Percentiles rank a stretch among this genome's conserved stretches.
Conservation (phyloP, 2,888 invertebrate genomes). For the Ceratothoa steindachneri region DNA sequence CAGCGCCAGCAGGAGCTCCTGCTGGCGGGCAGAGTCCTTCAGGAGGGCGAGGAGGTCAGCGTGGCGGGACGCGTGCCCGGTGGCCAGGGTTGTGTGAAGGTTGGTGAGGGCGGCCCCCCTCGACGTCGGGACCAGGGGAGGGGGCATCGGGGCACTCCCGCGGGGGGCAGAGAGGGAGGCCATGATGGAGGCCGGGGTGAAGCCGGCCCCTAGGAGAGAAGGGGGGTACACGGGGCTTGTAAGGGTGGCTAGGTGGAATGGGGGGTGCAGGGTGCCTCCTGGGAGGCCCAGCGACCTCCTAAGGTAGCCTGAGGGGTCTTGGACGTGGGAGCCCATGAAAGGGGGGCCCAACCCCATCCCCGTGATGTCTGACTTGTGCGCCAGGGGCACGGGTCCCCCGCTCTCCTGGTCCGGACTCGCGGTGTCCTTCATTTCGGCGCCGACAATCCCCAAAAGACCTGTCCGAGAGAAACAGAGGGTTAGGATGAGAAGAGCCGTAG, state of each 20-base stretch:
- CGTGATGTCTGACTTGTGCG: constrained; percentile 23
- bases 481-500: too few relatives aligned
- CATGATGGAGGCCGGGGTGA: constrained; percentile 33
- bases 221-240: constrained; percentile 13
- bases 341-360: constrained; percentile 17
- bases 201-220: constrained; percentile 30
- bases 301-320: not conserved
- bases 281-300: not conserved
- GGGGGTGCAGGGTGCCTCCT: constrained; percentile 24
- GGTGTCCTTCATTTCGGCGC: constrained; percentile 34
- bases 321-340: not conserved
- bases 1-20: constrained; percentile 21
- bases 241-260: constrained; percentile 31
- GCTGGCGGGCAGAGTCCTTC: constrained; percentile 22
- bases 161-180: constrained; percentile 35
- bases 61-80: constrained; percentile 30
- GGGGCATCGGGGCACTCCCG: constrained; percentile 21
- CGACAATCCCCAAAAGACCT: constrained; percentile 43
- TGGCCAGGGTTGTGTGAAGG: constrained; percentile 32
- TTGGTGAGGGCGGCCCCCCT: constrained; percentile 22
- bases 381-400: constrained; percentile 26
- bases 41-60: constrained; percentile 27
- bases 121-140: constrained; percentile 23
- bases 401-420: constrained; percentile 36
- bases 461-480: too few relatives aligned